A percentile compares a stretch with the other conserved stretches of the same genome.
Evolutionary conservation across 2,888 invertebrate genomes (phyloP).

Genomic region (Cantharis rufa): DNA sequence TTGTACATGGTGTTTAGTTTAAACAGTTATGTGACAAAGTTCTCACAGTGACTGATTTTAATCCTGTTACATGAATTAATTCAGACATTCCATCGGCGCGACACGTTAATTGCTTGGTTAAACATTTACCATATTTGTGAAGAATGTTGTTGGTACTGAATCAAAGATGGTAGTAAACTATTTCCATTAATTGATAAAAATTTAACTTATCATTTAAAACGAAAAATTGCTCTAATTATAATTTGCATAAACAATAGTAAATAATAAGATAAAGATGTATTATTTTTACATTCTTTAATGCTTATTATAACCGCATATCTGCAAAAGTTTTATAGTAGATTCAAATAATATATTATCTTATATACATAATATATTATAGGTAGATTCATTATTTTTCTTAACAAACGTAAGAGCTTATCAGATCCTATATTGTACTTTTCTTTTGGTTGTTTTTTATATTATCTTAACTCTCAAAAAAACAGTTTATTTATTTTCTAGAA

Average conservation of each 20-base stretch:
- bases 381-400: too few species aligned
- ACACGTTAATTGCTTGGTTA: constrained; percentile 20
- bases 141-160: background rate
- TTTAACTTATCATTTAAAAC: background rate
- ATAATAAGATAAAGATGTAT: background rate
- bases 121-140: constrained; percentile 20
- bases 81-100: constrained; percentile 25
- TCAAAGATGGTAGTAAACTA: background rate
- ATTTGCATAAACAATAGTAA: background rate
- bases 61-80: constrained; percentile 27
- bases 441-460: too few species aligned
- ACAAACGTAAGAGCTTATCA: too few species aligned
- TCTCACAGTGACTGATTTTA: constrained; percentile 36
- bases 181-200: background rate
- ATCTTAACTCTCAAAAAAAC: too few species aligned
- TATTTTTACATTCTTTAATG: background rate
- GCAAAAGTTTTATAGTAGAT: too few species aligned
- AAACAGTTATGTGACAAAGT: constrained; percentile 44
- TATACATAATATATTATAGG: too few species aligned
- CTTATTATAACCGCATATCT: too few species aligned
- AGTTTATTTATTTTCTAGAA: too few species aligned
- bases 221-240: background rate
- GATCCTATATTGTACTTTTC: too few species aligned
- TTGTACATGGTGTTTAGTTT: constrained; percentile 40
- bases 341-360: too few species aligned